Evolutionary conservation across 2,797 vertebrate species (phyloP), one percentile per base, ranked within the genome.

Genomic region (Chaetophractus vellerosus): DNA sequence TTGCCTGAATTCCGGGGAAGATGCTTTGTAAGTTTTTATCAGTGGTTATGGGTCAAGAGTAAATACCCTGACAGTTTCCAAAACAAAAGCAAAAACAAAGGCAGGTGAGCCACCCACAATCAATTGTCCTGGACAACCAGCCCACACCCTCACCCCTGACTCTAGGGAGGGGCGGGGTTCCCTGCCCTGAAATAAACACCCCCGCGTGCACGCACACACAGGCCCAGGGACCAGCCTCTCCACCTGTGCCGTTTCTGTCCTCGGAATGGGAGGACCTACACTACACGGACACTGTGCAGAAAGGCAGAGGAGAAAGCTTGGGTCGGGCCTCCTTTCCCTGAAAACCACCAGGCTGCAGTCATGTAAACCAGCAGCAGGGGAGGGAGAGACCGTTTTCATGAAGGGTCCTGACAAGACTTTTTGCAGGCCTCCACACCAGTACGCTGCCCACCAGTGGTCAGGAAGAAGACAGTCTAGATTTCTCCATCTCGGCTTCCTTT

Each of bases 101-200:
- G 52, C 28, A 52, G 26, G 45, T 41, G 21, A 26, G 5, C 3
- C 15, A 5, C 57, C 14, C 12, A 48, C 50, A 16, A 52, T 28
- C 19, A 4, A 0, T 19, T 5, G 3, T 1, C 48, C 21, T 12
- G 24, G 38, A n/a, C 28, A 8, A 4, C 41, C 24, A 26, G 23
- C n/a, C 57, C 12, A n/a, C 5, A 8, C 4, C 8, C 31, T n/a
- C 15, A 1, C 38, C 24, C 31, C 48, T 31, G 5, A 15, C 24
- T 11, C 23, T 6, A 55, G 45, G 63, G 16, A 50, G 41, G 45
- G 18, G 9, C 5, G 3, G 19, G 16, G 23, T 24, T 79, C 41
- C 15, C 38, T 28, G 38, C 48, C 31, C 55, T 12, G 57, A 38
- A 61, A 52, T 57, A 50, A 69, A 50, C 2, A 21, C 12, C 38